phyloP scores from a whole-genome alignment of 2,113 vertebrate genomes.

The Psilopogon haemacephalus region DNA sequence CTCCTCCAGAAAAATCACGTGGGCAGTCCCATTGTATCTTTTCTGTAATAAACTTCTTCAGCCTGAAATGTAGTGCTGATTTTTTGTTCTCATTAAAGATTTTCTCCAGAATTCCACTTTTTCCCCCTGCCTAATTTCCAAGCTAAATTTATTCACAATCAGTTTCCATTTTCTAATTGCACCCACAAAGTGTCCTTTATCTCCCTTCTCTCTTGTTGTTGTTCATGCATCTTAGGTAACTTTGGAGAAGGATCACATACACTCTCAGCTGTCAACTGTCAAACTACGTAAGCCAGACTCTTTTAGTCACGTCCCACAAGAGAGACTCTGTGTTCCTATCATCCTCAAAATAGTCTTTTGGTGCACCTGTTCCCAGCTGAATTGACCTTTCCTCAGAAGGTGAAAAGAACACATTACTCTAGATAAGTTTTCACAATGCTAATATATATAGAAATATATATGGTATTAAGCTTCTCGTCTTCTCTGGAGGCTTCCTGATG shows the following conservation, averaged over 20 bases:
- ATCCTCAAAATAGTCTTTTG: neutral
- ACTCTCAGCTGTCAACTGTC: neutral
- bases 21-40: neutral
- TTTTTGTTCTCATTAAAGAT: neutral
- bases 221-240: neutral
- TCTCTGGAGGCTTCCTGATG: neutral
- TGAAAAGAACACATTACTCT: neutral
- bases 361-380: constrained; percentile 23
- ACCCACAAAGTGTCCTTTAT: neutral
- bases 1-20: neutral
- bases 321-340: neutral
- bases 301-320: neutral
- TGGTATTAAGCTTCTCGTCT: neutral
- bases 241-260: neutral
- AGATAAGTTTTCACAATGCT: neutral
- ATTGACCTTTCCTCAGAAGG: constrained; percentile 18
- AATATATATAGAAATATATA: neutral
- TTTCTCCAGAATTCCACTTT: neutral
- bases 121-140: neutral
- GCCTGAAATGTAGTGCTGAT: neutral
- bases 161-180: neutral
- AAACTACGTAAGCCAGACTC: neutral
- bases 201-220: neutral
- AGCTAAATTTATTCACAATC: neutral
- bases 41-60: neutral